Percentiles rank a stretch among this genome's conserved stretches.
These are phyloP conservation scores for Anas acuta DNA, from an alignment of 2,797 vertebrate genomes.

Conservation along the genomic window DNA sequence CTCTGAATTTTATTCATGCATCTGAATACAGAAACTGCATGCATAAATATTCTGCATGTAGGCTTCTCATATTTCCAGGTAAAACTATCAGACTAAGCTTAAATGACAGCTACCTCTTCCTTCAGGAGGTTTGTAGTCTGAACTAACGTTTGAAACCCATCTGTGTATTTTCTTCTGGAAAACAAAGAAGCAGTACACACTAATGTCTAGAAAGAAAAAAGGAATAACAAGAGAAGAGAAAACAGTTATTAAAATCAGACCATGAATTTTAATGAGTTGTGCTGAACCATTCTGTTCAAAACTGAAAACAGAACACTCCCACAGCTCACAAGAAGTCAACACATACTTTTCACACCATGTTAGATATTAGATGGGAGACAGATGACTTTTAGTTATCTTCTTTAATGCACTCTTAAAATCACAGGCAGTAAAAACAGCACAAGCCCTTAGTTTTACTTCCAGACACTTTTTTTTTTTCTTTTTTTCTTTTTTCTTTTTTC, in stretches of 20 bases:
- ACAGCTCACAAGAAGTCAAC: not conserved
- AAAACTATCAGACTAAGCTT: not conserved
- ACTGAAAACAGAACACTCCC: not conserved
- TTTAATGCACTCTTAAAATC: not conserved
- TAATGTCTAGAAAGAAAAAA: not conserved
- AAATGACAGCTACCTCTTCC: not conserved
- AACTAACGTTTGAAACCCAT: not conserved
- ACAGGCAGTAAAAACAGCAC: not conserved
- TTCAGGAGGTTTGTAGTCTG: not conserved
- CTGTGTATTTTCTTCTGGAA: not conserved
- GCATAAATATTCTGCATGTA: not conserved
- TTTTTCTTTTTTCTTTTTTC: not conserved
- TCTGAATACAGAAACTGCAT: not conserved
- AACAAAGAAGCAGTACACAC: not conserved
- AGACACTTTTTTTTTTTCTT: not conserved
- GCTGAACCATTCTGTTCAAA: not conserved
- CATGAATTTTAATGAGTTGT: not conserved
- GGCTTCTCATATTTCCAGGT: not conserved
- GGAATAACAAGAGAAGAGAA: not conserved
- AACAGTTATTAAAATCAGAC: not conserved
- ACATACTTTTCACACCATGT: not conserved
- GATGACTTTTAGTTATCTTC: not conserved
- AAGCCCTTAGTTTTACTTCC: not conserved
- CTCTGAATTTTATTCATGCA: not conserved
- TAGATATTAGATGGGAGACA: not conserved